Percentiles rank a stretch among this genome's conserved stretches.
These are phyloP conservation scores for Pseudomugil tenellus DNA, from an alignment of 2,797 vertebrate species.

Conservation along the genomic window DNA sequence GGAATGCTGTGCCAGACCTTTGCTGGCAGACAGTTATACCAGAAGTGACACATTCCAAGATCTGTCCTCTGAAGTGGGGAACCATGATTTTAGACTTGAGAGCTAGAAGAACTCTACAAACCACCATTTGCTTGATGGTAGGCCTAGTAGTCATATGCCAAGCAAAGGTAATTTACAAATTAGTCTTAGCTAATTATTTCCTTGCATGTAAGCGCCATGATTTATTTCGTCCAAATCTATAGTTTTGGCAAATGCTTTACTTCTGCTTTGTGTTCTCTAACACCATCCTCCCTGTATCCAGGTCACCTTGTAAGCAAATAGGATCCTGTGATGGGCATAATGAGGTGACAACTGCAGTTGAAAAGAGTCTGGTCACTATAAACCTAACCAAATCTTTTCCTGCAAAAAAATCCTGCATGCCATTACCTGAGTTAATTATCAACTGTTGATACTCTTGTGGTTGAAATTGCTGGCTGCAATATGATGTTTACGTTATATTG, in stretches of 20 bases:
- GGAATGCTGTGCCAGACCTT: slow-evolving; percentile 56
- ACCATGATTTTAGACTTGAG: slow-evolving; percentile 52
- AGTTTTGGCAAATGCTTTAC: slow-evolving; percentile 40
- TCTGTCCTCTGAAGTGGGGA: slow-evolving; percentile 60
- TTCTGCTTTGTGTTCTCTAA: slow-evolving; percentile 34
- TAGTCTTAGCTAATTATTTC: slow-evolving; percentile 62
- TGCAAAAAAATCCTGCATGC: slow-evolving; percentile 8
- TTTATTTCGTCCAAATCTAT: slow-evolving; percentile 36
- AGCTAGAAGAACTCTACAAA: slow-evolving; percentile 43
- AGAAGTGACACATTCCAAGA: slow-evolving; percentile 56
- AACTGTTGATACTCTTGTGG: neutral
- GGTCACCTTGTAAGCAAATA: slow-evolving; percentile 40
- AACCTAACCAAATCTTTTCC: slow-evolving; percentile 1
- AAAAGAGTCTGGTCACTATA: slow-evolving; percentile 35
- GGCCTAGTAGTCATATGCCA: slow-evolving; percentile 37
- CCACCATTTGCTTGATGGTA: slow-evolving; percentile 50
- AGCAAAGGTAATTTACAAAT: slow-evolving; percentile 68
- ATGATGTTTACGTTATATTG: slow-evolving; percentile 6
- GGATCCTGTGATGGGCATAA: slow-evolving; percentile 49
- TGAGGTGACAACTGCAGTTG: slow-evolving; percentile 17
- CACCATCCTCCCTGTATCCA: slow-evolving; percentile 27
- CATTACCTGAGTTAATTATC: slow-evolving; percentile 14
- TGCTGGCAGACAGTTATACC: slow-evolving; percentile 47
- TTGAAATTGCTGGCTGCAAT: neutral
- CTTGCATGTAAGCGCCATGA: slow-evolving; percentile 47